phyloP scores from a whole-genome alignment of 2,888 invertebrate species.

The Homarus gammarus region DNA sequence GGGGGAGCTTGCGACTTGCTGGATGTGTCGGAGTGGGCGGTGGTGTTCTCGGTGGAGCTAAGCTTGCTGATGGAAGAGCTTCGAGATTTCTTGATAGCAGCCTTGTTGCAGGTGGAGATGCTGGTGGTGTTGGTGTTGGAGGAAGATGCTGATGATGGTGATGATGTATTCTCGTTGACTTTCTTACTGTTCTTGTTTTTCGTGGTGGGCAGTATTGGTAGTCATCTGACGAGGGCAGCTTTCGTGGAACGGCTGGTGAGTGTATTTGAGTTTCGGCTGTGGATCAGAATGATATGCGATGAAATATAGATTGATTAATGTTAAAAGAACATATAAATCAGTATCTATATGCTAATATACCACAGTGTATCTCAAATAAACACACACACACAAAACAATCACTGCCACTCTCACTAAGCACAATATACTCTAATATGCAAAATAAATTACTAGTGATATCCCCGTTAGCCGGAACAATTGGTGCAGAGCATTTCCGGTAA shows the following conservation, averaged over 20 bases:
- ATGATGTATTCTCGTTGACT: slow-evolving; percentile 15
- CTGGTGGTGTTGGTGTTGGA: slow-evolving; percentile 47
- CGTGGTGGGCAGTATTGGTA: slow-evolving; percentile 71
- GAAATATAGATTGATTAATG: too few species aligned
- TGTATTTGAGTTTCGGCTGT: slow-evolving; percentile 54
- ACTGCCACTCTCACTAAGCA: background rate
- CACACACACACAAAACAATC: background rate
- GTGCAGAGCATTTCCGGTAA: too few species aligned
- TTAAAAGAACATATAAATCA: slow-evolving; percentile 1
- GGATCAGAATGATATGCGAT: slow-evolving; percentile 4
- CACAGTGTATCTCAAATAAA: slow-evolving; percentile 11
- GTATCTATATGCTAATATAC: background rate
- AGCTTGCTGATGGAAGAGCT: slow-evolving; percentile 54
- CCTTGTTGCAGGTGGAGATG: slow-evolving; percentile 50
- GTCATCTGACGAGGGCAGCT: slow-evolving; percentile 75
- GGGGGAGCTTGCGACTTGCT: slow-evolving; percentile 51
- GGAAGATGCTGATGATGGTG: slow-evolving; percentile 58
- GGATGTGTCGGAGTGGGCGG: slow-evolving; percentile 68
- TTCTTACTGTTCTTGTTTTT: slow-evolving; percentile 59
- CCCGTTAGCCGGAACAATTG: too few species aligned
- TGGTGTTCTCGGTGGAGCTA: slow-evolving; percentile 59
- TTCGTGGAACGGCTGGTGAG: slow-evolving; percentile 67
- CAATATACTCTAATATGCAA: background rate
- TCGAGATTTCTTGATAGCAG: slow-evolving; percentile 64
- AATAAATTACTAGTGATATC: too few species aligned